phyloP scores from a whole-genome alignment of 2,888 invertebrate species.

The Chrysodeixis includens region DNA sequence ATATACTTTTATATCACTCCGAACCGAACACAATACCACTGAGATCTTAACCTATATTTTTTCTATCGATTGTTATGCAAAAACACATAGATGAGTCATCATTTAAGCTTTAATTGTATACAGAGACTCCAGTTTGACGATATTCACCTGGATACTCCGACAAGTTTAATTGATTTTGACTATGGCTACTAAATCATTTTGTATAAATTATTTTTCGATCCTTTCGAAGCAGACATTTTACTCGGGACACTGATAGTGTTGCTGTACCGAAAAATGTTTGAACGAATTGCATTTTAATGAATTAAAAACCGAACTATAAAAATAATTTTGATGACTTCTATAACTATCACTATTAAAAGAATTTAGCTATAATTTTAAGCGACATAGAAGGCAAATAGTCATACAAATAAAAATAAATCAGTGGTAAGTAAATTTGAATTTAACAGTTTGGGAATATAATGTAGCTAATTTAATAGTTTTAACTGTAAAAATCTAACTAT shows the following conservation, averaged over 20 bases:
- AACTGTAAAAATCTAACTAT: background rate
- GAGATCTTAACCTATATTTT: conserved; percentile 88
- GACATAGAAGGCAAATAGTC: background rate
- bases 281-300: background rate
- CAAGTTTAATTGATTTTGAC: conserved; percentile 70
- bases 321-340: too few species aligned
- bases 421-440: too few species aligned
- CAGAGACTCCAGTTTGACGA: conserved; percentile 58
- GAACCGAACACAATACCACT: conserved; percentile 81
- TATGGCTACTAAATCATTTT: conserved; percentile 76
- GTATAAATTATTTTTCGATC: conserved; percentile 78
- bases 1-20: conserved; percentile 78
- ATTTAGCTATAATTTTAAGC: too few species aligned
- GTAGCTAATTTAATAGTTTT: background rate
- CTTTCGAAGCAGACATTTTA: conserved; percentile 87
- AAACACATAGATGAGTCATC: conserved; percentile 83
- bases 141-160: conserved; percentile 81
- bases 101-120: conserved; percentile 68
- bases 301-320: too few species aligned
- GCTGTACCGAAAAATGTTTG: conserved; percentile 51
- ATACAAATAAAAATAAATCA: too few species aligned
- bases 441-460: background rate
- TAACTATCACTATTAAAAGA: too few species aligned
- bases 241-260: conserved; percentile 71
- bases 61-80: conserved; percentile 89